These are phyloP conservation scores for Lynx canadensis DNA, from an alignment of 2,113 vertebrate species.

Conservation along the genomic window DNA sequence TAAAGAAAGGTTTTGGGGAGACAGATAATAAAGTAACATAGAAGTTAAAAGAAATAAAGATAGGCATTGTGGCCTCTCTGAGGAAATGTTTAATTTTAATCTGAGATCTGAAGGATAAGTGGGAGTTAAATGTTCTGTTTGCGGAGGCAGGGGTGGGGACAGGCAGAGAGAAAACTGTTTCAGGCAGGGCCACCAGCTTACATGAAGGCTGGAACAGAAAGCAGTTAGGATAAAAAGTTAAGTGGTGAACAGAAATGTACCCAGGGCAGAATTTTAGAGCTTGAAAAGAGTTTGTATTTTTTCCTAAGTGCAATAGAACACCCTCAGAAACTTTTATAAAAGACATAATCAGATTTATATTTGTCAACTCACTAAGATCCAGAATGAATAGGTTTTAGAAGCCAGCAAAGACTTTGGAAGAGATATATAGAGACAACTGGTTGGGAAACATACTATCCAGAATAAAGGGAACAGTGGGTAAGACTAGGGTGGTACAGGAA, in stretches of 20 bases:
- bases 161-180: background rate
- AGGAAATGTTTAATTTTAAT: background rate
- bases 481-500: background rate
- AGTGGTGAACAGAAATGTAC: background rate
- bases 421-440: background rate
- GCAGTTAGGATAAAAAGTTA: background rate
- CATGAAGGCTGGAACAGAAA: background rate
- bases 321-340: background rate
- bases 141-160: background rate
- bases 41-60: background rate
- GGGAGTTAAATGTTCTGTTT: background rate
- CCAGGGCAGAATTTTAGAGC: background rate
- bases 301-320: background rate
- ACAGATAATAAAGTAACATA: background rate
- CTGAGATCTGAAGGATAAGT: background rate
- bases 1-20: background rate
- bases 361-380: constrained; percentile 13
- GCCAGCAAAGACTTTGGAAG: background rate
- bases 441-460: background rate
- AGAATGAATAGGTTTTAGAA: background rate
- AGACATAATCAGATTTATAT: background rate
- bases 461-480: background rate
- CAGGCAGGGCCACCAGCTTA: background rate
- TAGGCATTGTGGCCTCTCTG: background rate
- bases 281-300: background rate